phyloP scores from a whole-genome alignment of 2,113 vertebrate species.

The Chrysochloris asiatica region DNA sequence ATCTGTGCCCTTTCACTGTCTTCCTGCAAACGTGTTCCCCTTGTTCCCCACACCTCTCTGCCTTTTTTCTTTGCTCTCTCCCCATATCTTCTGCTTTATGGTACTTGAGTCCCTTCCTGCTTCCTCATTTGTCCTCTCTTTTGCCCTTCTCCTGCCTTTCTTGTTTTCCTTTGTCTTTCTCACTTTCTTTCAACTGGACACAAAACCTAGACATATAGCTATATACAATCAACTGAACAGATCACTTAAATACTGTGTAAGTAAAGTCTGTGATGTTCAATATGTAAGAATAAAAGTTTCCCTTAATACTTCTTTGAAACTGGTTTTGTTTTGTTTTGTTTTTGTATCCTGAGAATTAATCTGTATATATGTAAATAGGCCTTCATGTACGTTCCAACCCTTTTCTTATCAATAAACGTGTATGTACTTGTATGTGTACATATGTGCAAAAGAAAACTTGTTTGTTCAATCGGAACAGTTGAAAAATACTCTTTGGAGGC shows the following conservation, averaged over 20 bases:
- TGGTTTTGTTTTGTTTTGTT: background rate
- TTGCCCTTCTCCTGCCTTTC: no score
- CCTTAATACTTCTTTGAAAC: background rate
- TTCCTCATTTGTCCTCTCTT: background rate
- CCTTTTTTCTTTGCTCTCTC: background rate
- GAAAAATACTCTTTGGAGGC: background rate
- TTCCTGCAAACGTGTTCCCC: background rate
- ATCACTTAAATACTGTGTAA: conserved; percentile 47
- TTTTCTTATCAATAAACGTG: background rate
- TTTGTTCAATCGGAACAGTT: conserved; percentile 6
- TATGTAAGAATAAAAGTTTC: background rate
- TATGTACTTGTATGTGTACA: no score
- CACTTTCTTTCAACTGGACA: background rate
- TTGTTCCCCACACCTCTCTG: no score
- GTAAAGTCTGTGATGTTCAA: accelerated
- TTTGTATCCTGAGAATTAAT: background rate
- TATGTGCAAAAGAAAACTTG: background rate
- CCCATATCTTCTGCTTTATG: background rate
- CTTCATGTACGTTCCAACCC: background rate
- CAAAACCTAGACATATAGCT: background rate
- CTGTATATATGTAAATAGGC: background rate
- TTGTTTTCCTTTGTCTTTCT: background rate
- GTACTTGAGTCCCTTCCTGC: background rate
- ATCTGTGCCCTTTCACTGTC: background rate
- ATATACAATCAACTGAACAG: background rate